These are phyloP conservation scores for Crambe crambe DNA, from an alignment of 37 sponge, comb jelly and placozoan genomes.

Conservation along the genomic window DNA sequence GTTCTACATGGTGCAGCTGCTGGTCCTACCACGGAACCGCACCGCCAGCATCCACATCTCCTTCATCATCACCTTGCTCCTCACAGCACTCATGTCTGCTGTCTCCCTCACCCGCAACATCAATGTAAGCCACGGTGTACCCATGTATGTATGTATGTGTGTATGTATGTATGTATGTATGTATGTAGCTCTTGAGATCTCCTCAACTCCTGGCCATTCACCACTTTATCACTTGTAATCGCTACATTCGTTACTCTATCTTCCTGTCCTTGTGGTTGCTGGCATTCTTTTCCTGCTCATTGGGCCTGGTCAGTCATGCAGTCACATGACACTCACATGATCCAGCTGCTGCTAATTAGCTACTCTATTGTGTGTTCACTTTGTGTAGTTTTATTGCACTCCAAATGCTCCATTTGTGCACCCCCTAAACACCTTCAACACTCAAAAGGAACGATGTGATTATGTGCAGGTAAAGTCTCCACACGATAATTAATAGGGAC, in stretches of 20 bases:
- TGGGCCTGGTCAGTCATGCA: constrained; percentile 17
- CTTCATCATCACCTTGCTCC: not conserved
- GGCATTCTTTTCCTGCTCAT: constrained; percentile 7
- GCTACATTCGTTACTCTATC: constrained; percentile 4
- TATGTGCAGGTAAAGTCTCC: constrained; percentile 7
- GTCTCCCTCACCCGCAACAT: constrained; percentile 8
- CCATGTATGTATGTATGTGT: too few species aligned
- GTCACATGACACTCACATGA: too few species aligned
- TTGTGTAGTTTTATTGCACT: constrained; percentile 15
- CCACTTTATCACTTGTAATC: not conserved
- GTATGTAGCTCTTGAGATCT: not conserved
- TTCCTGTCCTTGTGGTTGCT: not conserved
- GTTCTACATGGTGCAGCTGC: constrained; percentile 7
- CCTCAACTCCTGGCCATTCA: not conserved
- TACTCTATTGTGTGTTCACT: not conserved
- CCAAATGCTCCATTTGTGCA: constrained; percentile 4
- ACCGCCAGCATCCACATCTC: constrained; percentile 9
- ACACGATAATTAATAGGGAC: not conserved
- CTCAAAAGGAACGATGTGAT: constrained; percentile 18
- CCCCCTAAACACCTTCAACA: not conserved
- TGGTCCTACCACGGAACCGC: not conserved
- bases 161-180: too few species aligned
- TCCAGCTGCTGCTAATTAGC: not conserved
- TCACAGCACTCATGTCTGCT: not conserved
- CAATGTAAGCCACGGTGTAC: not conserved